phyloP scores from a whole-genome alignment of 2,113 vertebrate genomes.

The Pungitius pungitius region DNA sequence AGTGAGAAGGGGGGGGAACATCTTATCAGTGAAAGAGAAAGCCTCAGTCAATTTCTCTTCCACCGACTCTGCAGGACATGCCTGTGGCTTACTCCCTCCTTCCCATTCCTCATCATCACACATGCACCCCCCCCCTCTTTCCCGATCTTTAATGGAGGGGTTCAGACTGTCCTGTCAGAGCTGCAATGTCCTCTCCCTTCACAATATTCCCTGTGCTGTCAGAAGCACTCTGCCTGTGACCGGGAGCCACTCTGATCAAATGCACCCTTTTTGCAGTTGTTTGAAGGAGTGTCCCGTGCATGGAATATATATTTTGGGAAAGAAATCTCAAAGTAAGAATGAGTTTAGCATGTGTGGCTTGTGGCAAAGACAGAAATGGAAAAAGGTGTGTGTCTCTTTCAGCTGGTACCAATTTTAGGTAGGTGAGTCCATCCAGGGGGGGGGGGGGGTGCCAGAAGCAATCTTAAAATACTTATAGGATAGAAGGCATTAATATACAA shows the following conservation, averaged over 20 bases:
- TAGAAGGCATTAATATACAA: neutral
- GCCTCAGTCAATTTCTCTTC: constrained; percentile 53
- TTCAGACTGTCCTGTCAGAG: constrained; percentile 47
- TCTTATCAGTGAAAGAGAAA: neutral
- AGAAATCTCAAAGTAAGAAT: constrained; percentile 36
- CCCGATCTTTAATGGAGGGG: constrained; percentile 28
- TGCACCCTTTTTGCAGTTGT: constrained; percentile 49
- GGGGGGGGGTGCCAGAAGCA: constrained; percentile 1
- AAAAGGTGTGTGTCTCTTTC: constrained; percentile 44
- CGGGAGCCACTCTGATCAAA: constrained; percentile 53
- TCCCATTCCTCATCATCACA: constrained; percentile 60
- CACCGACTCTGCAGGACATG: constrained; percentile 72
- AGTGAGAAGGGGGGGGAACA: constrained; percentile 40
- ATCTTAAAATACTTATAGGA: neutral
- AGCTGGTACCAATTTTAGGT: constrained; percentile 67
- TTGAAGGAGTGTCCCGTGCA: constrained; percentile 55
- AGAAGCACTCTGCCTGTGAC: constrained; percentile 59
- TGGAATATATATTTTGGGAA: constrained; percentile 41
- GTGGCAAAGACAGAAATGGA: constrained; percentile 30
- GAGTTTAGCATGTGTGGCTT: constrained; percentile 59
- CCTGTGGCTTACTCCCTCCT: constrained; percentile 55
- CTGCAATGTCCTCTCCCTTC: constrained; percentile 47
- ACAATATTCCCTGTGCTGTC: constrained; percentile 49
- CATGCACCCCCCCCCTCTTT: constrained; percentile 12
- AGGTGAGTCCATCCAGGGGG: constrained; percentile 19